phyloP scores from a whole-genome alignment of 2,888 invertebrate species.

The Tupiocoris notatus region DNA sequence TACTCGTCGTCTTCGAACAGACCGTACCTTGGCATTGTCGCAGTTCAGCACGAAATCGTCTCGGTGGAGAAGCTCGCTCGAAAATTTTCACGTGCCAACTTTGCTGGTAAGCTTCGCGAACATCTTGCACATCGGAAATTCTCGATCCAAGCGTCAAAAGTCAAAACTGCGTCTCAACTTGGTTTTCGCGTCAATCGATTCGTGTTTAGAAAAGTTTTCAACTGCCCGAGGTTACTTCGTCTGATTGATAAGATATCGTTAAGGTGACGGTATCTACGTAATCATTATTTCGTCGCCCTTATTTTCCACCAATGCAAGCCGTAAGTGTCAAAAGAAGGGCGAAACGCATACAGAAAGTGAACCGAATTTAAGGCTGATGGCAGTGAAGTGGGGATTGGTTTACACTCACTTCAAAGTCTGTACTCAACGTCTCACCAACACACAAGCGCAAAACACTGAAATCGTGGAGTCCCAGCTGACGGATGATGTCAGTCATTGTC shows the following conservation, averaged over 20 bases:
- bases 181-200: background rate
- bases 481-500: background rate
- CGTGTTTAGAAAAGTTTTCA: background rate
- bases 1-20: constrained; percentile 11
- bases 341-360: background rate
- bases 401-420: background rate
- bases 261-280: background rate
- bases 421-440: background rate
- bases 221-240: background rate
- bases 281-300: background rate
- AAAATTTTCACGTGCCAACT: background rate
- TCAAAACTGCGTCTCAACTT: constrained; percentile 26
- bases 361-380: background rate
- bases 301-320: background rate
- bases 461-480: background rate
- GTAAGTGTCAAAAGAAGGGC: background rate
- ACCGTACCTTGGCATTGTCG: background rate
- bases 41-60: too few relatives aligned
- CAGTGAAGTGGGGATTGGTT: background rate
- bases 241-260: background rate
- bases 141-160: background rate
- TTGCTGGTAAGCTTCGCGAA: background rate
- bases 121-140: constrained; percentile 29
- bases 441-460: background rate
- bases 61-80: background rate